Percentiles rank a stretch among this genome's conserved stretches.
These are phyloP conservation scores for Augiades crinisus DNA, from an alignment of 2,888 invertebrate species.

Conservation along the genomic window DNA sequence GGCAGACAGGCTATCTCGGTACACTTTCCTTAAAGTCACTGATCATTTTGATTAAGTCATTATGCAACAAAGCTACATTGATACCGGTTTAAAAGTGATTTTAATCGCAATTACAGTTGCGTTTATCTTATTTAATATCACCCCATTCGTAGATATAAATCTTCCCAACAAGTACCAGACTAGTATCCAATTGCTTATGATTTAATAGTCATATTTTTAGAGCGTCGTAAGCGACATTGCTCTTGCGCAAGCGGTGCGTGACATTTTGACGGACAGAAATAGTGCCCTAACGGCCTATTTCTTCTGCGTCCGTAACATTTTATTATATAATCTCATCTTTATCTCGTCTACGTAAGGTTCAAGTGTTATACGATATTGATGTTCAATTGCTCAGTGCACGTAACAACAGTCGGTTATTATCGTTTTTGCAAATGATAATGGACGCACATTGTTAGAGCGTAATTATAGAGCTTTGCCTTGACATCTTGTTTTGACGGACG, in stretches of 20 bases:
- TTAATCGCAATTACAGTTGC: conserved; percentile 15
- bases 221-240: conserved; percentile 47
- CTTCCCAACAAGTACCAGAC: conserved; percentile 15
- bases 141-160: conserved; percentile 17
- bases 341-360: conserved; percentile 11
- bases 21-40: too few species aligned
- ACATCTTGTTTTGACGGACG: conserved; percentile 19
- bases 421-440: conserved; percentile 20
- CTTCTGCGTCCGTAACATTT: conserved; percentile 22
- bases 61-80: too few species aligned
- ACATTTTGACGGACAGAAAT: conserved; percentile 76
- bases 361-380: conserved; percentile 16
- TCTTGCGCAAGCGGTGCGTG: conserved; percentile 66
- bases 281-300: conserved; percentile 52
- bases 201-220: conserved; percentile 44
- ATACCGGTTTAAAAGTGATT: background rate
- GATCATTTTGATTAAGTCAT: too few species aligned
- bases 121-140: conserved; percentile 12
- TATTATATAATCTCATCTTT: conserved; percentile 9
- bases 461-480: conserved; percentile 15
- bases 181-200: conserved; percentile 28
- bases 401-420: conserved; percentile 15
- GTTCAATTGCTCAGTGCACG: conserved; percentile 14
- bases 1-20: too few species aligned
- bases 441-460: conserved; percentile 6